phyloP scores from a whole-genome alignment of 2,113 vertebrate species.

The Nyctereutes procyonoides region DNA sequence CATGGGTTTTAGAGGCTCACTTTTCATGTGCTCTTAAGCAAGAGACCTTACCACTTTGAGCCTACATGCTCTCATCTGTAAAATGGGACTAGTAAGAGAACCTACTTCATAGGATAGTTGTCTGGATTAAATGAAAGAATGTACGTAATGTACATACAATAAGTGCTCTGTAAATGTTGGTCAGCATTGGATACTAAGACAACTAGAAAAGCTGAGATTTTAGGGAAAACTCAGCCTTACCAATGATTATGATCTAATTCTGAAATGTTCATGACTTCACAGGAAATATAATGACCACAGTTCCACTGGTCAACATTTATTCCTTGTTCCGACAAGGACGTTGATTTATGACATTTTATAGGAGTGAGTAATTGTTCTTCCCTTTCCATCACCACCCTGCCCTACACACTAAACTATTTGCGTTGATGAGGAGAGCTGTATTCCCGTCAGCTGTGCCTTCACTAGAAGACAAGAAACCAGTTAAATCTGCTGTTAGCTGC shows the following conservation, averaged over 20 bases:
- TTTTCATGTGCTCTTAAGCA: not conserved
- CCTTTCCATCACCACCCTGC: not conserved
- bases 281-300: not conserved
- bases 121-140: not conserved
- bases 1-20: not conserved
- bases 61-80: not conserved
- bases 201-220: slow-evolving; percentile 1
- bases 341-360: not conserved
- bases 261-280: not conserved
- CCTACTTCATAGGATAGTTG: not conserved
- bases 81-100: not conserved
- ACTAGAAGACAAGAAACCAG: not conserved
- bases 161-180: not conserved
- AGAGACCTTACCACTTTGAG: not conserved
- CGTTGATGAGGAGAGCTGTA: not conserved
- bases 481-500: not conserved
- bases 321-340: not conserved
- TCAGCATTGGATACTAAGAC: not conserved
- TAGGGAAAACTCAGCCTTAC: not conserved
- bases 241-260: not conserved
- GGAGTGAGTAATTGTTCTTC: not conserved
- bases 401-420: not conserved
- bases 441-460: not conserved
- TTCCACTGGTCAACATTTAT: not conserved
- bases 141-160: not conserved